phyloP scores from a whole-genome alignment of 2,113 vertebrate species.

The Nyctereutes procyonoides region DNA sequence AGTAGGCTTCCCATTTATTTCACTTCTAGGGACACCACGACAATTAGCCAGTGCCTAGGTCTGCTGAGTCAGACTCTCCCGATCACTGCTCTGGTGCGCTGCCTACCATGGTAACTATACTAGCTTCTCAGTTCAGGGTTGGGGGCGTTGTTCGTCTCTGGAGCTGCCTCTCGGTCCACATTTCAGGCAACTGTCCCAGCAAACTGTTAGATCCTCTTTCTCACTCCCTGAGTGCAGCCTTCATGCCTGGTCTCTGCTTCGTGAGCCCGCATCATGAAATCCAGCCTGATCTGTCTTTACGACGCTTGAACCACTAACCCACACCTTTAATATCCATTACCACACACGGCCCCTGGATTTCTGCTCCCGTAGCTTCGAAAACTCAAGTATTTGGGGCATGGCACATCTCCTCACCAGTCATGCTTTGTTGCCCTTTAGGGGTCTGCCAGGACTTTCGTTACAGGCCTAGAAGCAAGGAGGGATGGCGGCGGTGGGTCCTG shows the following conservation, averaged over 20 bases:
- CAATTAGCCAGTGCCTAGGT: neutral
- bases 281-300: neutral
- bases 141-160: neutral
- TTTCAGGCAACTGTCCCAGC: neutral
- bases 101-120: neutral
- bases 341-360: neutral
- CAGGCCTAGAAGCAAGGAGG: neutral
- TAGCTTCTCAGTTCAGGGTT: neutral
- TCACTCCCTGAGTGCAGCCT: neutral
- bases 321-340: neutral
- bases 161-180: neutral
- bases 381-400: neutral
- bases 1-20: neutral
- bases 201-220: neutral
- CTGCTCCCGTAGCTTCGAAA: neutral
- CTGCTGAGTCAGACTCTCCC: too few species aligned
- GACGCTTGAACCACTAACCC: neutral
- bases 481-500: neutral
- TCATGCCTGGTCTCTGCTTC: neutral
- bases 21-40: neutral
- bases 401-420: neutral
- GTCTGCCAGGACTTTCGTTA: neutral
- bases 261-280: neutral
- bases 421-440: neutral
- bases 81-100: neutral